Evolutionary conservation across 1,140 invertebrate genomes (phyloP).

Genomic region (Nasonia giraulti): DNA sequence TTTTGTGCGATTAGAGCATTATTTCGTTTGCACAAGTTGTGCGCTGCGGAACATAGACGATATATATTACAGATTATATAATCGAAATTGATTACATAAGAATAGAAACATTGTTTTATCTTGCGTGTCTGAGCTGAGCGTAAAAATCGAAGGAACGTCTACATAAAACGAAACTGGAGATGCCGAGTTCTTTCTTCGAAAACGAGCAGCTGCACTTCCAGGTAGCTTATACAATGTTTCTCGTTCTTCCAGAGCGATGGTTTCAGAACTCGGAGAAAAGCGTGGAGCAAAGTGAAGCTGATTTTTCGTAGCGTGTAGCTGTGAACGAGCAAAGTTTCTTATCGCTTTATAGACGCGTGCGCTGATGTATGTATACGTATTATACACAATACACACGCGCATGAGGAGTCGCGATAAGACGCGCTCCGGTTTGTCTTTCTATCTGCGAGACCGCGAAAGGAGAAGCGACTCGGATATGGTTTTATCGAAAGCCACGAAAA

Average conservation of each 20-base stretch:
- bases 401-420: slow-evolving; percentile 10
- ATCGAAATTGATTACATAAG: too few species aligned
- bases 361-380: not conserved
- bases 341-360: not conserved
- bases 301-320: not conserved
- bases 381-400: not conserved
- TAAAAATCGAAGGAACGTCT: too few species aligned
- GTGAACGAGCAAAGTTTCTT: slow-evolving; percentile 30
- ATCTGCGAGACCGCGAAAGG: not conserved
- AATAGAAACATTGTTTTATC: too few species aligned
- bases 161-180: too few species aligned
- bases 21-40: too few species aligned
- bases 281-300: not conserved
- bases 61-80: too few species aligned
- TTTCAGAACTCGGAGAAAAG: not conserved
- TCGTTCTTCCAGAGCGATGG: not conserved
- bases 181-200: too few species aligned
- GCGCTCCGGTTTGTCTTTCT: not conserved
- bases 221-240: not conserved
- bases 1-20: too few species aligned
- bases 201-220: too few species aligned
- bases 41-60: too few species aligned
- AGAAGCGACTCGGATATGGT: not conserved
- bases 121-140: too few species aligned
- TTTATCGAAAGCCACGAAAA: slow-evolving; percentile 13